A percentile compares a stretch with the other conserved stretches of the same genome.
Evolutionary conservation across 2,113 vertebrate species (phyloP).

Genomic region (Glaucomys volans): DNA sequence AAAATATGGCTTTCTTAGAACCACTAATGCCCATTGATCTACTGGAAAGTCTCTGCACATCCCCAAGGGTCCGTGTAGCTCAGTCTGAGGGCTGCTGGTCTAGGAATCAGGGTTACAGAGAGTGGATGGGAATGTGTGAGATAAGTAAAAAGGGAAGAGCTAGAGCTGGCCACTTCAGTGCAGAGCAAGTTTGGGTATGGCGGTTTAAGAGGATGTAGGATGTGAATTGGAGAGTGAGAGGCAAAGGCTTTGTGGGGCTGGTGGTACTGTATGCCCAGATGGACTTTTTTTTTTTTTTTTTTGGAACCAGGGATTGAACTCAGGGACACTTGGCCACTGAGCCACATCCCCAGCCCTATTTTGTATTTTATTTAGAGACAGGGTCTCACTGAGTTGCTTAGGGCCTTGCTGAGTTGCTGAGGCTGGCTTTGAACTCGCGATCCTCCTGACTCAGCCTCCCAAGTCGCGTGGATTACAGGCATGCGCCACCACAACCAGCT

Average conservation of each 20-base stretch:
- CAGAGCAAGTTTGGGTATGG: background rate
- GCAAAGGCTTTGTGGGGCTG: background rate
- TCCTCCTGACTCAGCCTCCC: no score
- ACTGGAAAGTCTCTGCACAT: background rate
- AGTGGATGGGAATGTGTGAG: no score
- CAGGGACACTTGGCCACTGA: no score
- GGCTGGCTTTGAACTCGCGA: no score
- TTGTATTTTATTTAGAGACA: no score
- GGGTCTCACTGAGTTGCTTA: no score
- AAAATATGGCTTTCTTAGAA: background rate
- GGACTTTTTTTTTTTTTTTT: no score
- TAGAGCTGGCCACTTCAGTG: background rate
- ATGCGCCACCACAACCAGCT: no score
- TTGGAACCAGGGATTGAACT: no score
- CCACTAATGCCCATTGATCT: background rate
- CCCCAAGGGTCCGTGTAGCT: background rate
- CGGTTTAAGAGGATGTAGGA: background rate
- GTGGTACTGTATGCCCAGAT: background rate
- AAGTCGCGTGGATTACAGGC: no score
- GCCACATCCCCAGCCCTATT: no score
- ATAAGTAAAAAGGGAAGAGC: background rate
- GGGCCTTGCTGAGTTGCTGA: no score
- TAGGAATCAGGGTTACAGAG: background rate
- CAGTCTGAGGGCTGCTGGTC: background rate
- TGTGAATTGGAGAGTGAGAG: background rate